Evolutionary conservation across 2,888 invertebrate species (phyloP).

Genomic region (Xestia c-nigrum): DNA sequence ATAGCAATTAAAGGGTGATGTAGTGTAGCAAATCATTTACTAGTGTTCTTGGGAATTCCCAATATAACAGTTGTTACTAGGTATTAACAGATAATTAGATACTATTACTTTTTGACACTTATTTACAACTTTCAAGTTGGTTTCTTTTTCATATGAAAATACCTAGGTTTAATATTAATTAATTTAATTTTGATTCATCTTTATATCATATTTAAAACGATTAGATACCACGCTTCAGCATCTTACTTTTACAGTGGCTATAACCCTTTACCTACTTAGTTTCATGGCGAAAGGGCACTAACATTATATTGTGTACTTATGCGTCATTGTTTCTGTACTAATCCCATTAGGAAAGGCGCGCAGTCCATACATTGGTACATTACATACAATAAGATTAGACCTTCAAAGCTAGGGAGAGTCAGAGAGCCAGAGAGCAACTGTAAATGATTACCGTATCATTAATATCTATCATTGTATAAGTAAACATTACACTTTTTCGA

Average conservation of each 20-base stretch:
- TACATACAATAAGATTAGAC: slow-evolving; percentile 38
- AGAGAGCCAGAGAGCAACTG: slow-evolving; percentile 46
- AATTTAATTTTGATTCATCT: neutral
- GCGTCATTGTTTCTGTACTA: slow-evolving; percentile 15
- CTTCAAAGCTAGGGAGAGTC: slow-evolving; percentile 39
- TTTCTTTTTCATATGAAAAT: neutral
- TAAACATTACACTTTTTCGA: slow-evolving; percentile 74
- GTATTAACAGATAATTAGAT: neutral
- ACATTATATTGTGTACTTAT: slow-evolving; percentile 7
- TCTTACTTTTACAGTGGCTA: neutral
- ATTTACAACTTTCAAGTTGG: too few relatives aligned
- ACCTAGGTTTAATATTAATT: neutral
- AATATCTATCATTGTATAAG: slow-evolving; percentile 82
- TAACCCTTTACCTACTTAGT: neutral
- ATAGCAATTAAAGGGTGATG: slow-evolving; percentile 31
- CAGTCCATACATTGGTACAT: neutral
- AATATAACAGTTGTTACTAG: neutral
- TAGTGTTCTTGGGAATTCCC: neutral
- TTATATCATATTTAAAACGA: neutral
- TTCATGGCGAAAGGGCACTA: neutral
- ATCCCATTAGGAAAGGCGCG: slow-evolving; percentile 6
- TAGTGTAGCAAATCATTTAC: neutral
- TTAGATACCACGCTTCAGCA: neutral
- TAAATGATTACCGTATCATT: slow-evolving; percentile 74
- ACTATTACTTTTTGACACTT: neutral